Conservation (phyloP, 2,888 invertebrate species). For the Monopis laevigella region DNA sequence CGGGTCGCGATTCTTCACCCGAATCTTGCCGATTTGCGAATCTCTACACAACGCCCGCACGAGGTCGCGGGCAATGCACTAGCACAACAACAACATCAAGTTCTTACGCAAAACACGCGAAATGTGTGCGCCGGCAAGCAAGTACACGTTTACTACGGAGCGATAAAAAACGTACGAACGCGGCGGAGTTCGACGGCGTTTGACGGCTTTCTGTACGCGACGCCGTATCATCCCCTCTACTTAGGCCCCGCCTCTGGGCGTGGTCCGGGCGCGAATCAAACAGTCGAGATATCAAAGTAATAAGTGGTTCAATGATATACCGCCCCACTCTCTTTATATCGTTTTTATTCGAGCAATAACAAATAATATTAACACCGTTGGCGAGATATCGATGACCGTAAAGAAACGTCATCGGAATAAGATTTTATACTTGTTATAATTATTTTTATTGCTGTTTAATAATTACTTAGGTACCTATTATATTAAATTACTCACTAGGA, state of each 20-base stretch:
- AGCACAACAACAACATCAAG: slow-evolving; percentile 33
- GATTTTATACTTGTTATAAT: no score
- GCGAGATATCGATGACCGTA: no score
- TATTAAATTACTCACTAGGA: no score
- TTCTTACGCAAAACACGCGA: not conserved
- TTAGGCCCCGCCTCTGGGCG: slow-evolving; percentile 61
- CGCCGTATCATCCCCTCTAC: slow-evolving; percentile 15
- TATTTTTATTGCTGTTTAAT: no score
- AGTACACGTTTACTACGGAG: slow-evolving; percentile 23
- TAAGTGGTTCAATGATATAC: slow-evolving; percentile 54
- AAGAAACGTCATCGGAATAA: no score
- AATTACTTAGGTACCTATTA: no score
- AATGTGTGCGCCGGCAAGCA: not conserved
- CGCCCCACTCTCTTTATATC: slow-evolving; percentile 46
- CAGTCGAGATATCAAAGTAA: slow-evolving; percentile 60
- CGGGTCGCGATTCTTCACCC: slow-evolving; percentile 89
- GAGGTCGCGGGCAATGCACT: slow-evolving; percentile 38
- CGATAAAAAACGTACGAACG: slow-evolving; percentile 10
- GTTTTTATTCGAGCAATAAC: slow-evolving; percentile 62
- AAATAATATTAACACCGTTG: slow-evolving; percentile 23
- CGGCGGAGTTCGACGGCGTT: slow-evolving; percentile 12
- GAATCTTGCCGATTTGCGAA: slow-evolving; percentile 76
- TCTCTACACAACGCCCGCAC: slow-evolving; percentile 29
- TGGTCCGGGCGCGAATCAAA: slow-evolving; percentile 59
- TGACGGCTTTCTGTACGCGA: slow-evolving; percentile 14